A percentile compares a stretch with the other conserved stretches of the same genome.
Conservation (phyloP, 2,888 invertebrate species). For the Hylaea fasciaria region DNA sequence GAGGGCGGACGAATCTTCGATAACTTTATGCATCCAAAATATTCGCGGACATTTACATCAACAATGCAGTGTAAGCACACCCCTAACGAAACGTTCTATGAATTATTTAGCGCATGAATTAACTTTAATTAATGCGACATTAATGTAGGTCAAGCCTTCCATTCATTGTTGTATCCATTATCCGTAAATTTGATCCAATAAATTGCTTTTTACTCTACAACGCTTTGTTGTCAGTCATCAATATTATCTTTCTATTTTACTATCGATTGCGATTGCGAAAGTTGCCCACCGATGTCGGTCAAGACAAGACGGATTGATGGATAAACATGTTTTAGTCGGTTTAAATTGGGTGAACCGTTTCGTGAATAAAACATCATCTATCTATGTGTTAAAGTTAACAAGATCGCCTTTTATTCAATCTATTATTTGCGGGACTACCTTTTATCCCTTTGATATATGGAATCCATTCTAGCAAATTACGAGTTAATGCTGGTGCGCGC, state of each 20-base stretch:
- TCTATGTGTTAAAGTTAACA: slow-evolving; percentile 29
- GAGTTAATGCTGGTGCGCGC: slow-evolving; percentile 13
- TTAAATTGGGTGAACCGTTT: slow-evolving; percentile 22
- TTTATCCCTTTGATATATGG: slow-evolving; percentile 25
- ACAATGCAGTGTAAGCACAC: slow-evolving; percentile 44
- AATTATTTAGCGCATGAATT: not conserved
- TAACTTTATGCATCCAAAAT: slow-evolving; percentile 61
- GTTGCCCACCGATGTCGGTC: slow-evolving; percentile 9
- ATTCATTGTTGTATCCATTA: not conserved
- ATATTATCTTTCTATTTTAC: slow-evolving; percentile 16
- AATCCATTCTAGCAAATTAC: slow-evolving; percentile 21
- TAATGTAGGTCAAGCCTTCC: slow-evolving; percentile 4
- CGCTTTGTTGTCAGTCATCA: slow-evolving; percentile 22
- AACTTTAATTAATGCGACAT: not conserved
- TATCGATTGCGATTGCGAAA: slow-evolving; percentile 21
- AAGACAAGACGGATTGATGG: slow-evolving; percentile 27
- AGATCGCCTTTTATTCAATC: slow-evolving; percentile 22
- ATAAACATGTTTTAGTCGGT: slow-evolving; percentile 23
- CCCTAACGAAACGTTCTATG: slow-evolving; percentile 5
- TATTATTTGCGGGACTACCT: slow-evolving; percentile 14
- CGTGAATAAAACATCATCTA: slow-evolving; percentile 33
- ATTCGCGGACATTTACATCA: slow-evolving; percentile 54
- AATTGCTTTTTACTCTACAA: slow-evolving; percentile 9
- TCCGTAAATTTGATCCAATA: slow-evolving; percentile 13
- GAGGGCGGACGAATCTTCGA: slow-evolving; percentile 33